Evolutionary conservation across 2,797 vertebrate genomes (phyloP).

Genomic region (Babyrousa celebensis): DNA sequence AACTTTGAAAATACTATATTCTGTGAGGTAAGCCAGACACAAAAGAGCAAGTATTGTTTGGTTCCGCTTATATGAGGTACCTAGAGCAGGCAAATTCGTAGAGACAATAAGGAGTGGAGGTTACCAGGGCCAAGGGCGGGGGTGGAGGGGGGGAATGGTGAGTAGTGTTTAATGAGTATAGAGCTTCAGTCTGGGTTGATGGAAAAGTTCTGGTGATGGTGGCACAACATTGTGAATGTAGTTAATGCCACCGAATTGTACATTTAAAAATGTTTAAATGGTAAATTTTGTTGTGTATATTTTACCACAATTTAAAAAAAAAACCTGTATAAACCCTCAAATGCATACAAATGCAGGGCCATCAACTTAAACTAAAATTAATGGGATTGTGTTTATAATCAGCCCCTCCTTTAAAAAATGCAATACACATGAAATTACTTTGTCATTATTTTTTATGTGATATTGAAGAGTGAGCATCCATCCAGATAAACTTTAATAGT

Average conservation of each 20-base stretch:
- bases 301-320: neutral
- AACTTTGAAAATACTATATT: neutral
- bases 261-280: neutral
- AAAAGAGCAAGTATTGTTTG: neutral
- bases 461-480: slow-evolving; percentile 13
- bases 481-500: slow-evolving; percentile 36
- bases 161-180: neutral
- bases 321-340: neutral
- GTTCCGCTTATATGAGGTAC: neutral
- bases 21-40: neutral
- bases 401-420: neutral
- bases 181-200: neutral
- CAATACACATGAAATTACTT: neutral
- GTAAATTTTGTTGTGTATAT: neutral
- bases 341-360: neutral
- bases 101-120: neutral
- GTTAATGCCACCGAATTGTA: neutral
- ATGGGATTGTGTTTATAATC: slow-evolving; percentile 7
- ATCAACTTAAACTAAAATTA: slow-evolving; percentile 45
- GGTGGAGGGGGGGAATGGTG: neutral
- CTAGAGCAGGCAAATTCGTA: neutral
- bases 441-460: slow-evolving; percentile 12
- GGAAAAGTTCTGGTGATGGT: neutral
- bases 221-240: neutral
- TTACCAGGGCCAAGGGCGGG: neutral